Evolutionary conservation across 2,888 invertebrate species (phyloP), one percentile per base, ranked within the genome.

Genomic region (Hydraecia micacea): DNA sequence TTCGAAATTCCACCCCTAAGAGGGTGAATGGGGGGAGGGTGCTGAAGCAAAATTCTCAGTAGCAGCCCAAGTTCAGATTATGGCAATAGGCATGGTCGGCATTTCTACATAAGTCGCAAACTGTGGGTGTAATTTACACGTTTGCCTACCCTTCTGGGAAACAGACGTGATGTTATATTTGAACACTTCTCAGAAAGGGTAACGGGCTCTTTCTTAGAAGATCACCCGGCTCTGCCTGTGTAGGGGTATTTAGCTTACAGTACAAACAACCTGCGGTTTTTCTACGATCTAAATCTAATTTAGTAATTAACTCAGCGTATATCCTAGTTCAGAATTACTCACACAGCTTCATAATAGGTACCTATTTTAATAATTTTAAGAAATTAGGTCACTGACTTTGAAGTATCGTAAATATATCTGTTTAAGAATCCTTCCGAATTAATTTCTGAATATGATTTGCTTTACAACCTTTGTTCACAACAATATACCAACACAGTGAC

Each of bases 241-340:
- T 46, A 25, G 0, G 6, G 36, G 15, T 82, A 63, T 63, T 82
- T 55, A 75, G 55, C 60, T 55, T 28, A 36, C 15, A 21, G 36
- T 60, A 46, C 60, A 63, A 25, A 62, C 36, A 75, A 25, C 36
- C 36, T 36, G 21, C 18, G 52, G 67, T 28, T 52, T 67, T 28
- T 25, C 52, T 52, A 18, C n/a, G 15, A 67, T 55, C 67, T 55
- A 68, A 18, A 81, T 75, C 67, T 63, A 55, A 75, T 80, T 46
- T 36, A 39, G 7, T 81, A 79, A 75, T 79, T 75, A 81, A 46
- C 28, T 73, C 13, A 1, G 28, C 11, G 18, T 39, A 6, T 39
- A 42, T 62, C 15, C 21, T 66, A 32, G 55, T 49, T 42, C 7
- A 62, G 42, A 25, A 55, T 69, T 46, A 8, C 21, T 39, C 7